These are phyloP conservation scores for Mormyrus lacerda DNA, from an alignment of 2,113 vertebrate species.

Conservation along the genomic window DNA sequence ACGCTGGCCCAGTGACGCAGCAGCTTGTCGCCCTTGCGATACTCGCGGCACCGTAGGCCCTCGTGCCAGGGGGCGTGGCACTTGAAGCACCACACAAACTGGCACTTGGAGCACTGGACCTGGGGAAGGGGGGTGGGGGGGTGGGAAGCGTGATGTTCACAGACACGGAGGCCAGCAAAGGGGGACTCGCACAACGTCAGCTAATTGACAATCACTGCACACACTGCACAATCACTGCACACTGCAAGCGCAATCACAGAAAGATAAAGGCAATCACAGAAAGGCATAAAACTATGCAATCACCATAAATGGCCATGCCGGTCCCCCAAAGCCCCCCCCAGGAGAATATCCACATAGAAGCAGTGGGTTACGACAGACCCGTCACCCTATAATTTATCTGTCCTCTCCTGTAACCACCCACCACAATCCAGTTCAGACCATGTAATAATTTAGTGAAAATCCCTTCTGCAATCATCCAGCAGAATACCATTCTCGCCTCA, in stretches of 20 bases:
- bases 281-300: neutral
- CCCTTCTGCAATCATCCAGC: neutral
- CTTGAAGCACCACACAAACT: constrained; percentile 98
- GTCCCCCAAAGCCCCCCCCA: neutral
- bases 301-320: neutral
- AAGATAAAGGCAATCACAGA: neutral
- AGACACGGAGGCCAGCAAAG: neutral
- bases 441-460: neutral
- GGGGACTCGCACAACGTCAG: neutral
- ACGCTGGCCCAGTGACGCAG: constrained; percentile 91
- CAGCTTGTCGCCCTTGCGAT: constrained; percentile 91
- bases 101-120: constrained; percentile 89
- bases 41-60: constrained; percentile 90
- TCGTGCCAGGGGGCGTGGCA: constrained; percentile 98
- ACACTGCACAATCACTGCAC: neutral
- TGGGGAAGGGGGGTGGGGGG: constrained; percentile 42
- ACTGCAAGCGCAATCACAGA: neutral
- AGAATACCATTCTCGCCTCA: neutral
- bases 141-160: neutral
- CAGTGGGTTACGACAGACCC: neutral
- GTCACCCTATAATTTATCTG: neutral
- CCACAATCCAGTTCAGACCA: neutral
- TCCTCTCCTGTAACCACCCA: neutral
- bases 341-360: neutral
- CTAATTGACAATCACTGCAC: neutral